Evolutionary conservation across 2,797 vertebrate genomes (phyloP), one percentile per base, ranked within the genome.

Genomic region (Oreonectes daqikongensis): DNA sequence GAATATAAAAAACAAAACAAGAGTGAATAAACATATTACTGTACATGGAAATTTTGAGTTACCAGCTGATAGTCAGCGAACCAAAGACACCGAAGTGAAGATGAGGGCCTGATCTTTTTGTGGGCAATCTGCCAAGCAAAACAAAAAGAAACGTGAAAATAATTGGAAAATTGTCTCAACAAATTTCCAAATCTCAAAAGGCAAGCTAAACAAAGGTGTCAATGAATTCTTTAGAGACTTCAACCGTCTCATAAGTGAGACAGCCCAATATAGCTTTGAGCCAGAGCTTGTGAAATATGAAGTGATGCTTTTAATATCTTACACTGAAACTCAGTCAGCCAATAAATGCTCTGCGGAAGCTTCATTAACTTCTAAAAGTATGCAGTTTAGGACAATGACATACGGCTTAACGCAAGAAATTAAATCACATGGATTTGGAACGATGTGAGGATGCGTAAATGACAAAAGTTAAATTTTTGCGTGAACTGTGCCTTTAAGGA

Each of bases 101-200:
- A n/a, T n/a, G n/a, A 61, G 18, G 28, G 8, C 28, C 18, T 60
- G 30, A 10, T 60, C 28, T 30, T 30, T 18, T 32, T 17, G 15
- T 5, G 14, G 11, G 26, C 24, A 6, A 28, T 59, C 17, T 30
- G 14, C 30, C 30, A 4, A 38, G 18, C 59, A n/a, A 35, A 18
- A 60, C 57, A 60, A 28, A 28, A 7, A 67, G 53, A 72, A 63
- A 64, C 60, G 72, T 46, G 44, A 72, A 42, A 50, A 20, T 48
- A 67, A 68, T 67, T 52, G 15, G 7, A 14, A 38, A 52, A 38
- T n/a, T 24, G 40, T 46, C 30, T 57, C 20, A n/a, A 61, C 65
- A 50, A 72, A 78, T 68, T 1, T 30, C 38, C 15, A 72, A 79
- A 59, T 67, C 20, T 24, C 69, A 12, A 44, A 66, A 61, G 59